phyloP scores from a whole-genome alignment of 1,140 invertebrate genomes.

The Lycorma delicatula region DNA sequence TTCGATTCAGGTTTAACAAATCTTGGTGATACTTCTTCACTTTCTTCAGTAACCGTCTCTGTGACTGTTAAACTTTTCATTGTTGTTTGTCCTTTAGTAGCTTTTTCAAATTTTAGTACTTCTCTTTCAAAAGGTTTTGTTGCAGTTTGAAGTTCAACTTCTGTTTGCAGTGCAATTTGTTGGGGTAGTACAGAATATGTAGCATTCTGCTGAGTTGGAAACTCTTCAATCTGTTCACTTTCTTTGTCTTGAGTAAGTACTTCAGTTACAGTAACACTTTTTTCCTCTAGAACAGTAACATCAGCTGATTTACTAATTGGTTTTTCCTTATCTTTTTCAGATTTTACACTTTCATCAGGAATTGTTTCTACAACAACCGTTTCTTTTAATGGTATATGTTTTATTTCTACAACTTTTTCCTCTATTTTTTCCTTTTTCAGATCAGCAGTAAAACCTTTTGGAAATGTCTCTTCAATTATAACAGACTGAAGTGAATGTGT shows the following conservation, averaged over 20 bases:
- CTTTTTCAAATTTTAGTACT: slow-evolving; percentile 35
- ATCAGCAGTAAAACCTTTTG: slow-evolving; percentile 41
- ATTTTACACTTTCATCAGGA: slow-evolving; percentile 39
- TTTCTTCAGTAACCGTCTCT: slow-evolving; percentile 45
- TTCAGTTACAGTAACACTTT: slow-evolving; percentile 46
- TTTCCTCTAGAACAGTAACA: slow-evolving; percentile 40
- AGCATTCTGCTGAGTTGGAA: slow-evolving; percentile 37
- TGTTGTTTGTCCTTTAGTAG: slow-evolving; percentile 39
- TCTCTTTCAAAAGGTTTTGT: slow-evolving; percentile 39
- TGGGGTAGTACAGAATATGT: slow-evolving; percentile 40
- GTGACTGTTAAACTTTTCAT: slow-evolving; percentile 44
- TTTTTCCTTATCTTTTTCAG: slow-evolving; percentile 32
- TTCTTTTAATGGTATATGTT: slow-evolving; percentile 42
- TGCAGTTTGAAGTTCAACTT: slow-evolving; percentile 42
- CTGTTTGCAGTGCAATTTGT: slow-evolving; percentile 41
- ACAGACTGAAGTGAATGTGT: slow-evolving; percentile 46
- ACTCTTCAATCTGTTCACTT: slow-evolving; percentile 27
- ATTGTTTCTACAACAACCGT: slow-evolving; percentile 45
- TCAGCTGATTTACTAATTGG: slow-evolving; percentile 41
- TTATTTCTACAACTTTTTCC: slow-evolving; percentile 39
- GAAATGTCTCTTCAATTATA: slow-evolving; percentile 48
- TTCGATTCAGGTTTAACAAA: slow-evolving; percentile 42
- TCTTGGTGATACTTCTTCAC: slow-evolving; percentile 42
- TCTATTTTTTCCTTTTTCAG: slow-evolving; percentile 37
- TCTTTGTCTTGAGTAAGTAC: slow-evolving; percentile 41